phyloP scores from a whole-genome alignment of 1,140 invertebrate genomes.

The Panagrolaimus sp. region DNA sequence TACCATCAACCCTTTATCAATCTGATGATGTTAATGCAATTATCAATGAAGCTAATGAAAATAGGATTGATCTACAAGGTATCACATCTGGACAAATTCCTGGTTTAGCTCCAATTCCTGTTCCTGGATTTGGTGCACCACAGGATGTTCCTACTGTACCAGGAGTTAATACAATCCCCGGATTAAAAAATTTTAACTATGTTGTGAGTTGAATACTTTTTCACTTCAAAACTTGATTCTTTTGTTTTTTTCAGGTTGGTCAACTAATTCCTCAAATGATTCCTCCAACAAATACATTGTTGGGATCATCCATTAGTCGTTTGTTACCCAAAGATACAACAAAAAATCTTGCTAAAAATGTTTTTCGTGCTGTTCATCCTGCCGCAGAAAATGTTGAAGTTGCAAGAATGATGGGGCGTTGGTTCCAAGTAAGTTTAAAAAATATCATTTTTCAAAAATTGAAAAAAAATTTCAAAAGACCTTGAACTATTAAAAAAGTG shows the following conservation, averaged over 20 bases:
- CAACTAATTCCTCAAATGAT: constrained; percentile 58
- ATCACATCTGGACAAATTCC: constrained; percentile 54
- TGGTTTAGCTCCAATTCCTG: constrained; percentile 56
- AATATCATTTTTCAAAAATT: background rate
- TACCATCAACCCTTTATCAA: constrained; percentile 34
- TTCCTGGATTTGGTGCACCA: constrained; percentile 50
- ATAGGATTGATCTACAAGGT: constrained; percentile 51
- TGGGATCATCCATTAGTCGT: constrained; percentile 55
- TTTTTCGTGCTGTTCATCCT: constrained; percentile 55
- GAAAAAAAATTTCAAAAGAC: constrained; percentile 9
- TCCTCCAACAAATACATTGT: constrained; percentile 56
- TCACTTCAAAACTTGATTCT: constrained; percentile 21
- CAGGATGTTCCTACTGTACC: constrained; percentile 52
- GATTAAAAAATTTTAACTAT: constrained; percentile 58
- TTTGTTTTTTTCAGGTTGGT: constrained; percentile 43
- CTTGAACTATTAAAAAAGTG: background rate
- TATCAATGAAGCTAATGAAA: constrained; percentile 41
- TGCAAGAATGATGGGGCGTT: constrained; percentile 57
- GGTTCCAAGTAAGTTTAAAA: constrained; percentile 50
- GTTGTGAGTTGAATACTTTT: constrained; percentile 34
- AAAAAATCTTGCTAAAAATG: constrained; percentile 57
- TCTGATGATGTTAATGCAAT: constrained; percentile 38
- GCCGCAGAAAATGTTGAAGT: constrained; percentile 58
- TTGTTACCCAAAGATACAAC: constrained; percentile 57
- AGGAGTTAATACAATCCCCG: constrained; percentile 57